Evolutionary conservation across 2,113 vertebrate species (phyloP), one percentile per base, ranked within the genome.

Genomic region (Podiceps cristatus): DNA sequence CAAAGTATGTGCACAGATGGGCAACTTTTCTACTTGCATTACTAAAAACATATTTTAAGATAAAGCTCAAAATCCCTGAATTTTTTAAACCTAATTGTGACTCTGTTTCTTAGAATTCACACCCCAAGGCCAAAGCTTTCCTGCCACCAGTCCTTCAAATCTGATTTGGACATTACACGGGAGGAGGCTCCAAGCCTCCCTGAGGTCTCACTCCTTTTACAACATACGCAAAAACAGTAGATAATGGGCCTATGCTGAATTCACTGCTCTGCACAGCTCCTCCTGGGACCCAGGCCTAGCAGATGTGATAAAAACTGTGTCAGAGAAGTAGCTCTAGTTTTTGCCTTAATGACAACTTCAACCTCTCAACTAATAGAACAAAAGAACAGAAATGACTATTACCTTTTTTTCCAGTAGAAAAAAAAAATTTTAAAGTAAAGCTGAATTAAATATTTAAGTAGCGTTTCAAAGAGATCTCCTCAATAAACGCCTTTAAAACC

Each of bases 31-130:
- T 88, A 88, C 88, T 97, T 82, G 97, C 97, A 96, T 97, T 98
- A 97, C 97, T 97, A 96, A 95, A 95, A 93, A 80, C 97, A 96
- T 97, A 96, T 98, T 98, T 98, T 98, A 98, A 97, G 98, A 98
- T 91, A 97, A 98, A 98, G 97, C 98, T 98, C 94, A 97, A 98
- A 98, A 98, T 98, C 98, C 97, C 97, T 98, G 98, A 98, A 98
- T 98, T 98, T 98, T 99, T 98, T 98, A 98, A 98, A 97, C 94
- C 98, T 98, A 98, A 98, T 98, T 98, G 98, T 98, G 98, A 92
- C 96, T 98, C 96, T 97, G 91, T 98, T 98, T 98, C 98, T 98
- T 95, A 98, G 97, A 98, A 98, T 98, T 98, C 97, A 97, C 98
- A 98, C 97, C 98, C 98, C 98, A 98, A 98, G 98, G 98, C 98